Base-by-base conservation (phyloP, 1,140 invertebrate species). In the Drosophila orena region DNA sequence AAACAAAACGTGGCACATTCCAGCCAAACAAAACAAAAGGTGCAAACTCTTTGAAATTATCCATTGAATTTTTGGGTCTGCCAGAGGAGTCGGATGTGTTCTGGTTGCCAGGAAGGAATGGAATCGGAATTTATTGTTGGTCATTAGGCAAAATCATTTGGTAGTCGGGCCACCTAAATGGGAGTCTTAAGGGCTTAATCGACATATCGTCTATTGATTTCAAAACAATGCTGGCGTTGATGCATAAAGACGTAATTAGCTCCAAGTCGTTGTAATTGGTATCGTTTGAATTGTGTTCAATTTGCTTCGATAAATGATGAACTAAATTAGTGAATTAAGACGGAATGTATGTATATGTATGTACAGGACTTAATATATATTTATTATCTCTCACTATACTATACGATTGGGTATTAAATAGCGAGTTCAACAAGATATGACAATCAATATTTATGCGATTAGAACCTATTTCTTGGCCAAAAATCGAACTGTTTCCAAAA, bases 41-140 rank as follows among this genome's bases (percentile, higher is more conserved):
- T 88, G 79, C 65, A 81, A 70, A 64, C 42, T 60, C 74, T 62
- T 70, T 81, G 40, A 49, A 88, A 61, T 79, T 81, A 75, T 83
- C 70, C 79, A 79, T 81, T 83, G 64, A 69, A 55, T 35, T 69
- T 70, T 70, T 42, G 65, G 49, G 50, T 34, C 10, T 54, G 34
- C 8, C 24, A 3, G 10, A 7, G 24, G 4, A 22, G 24, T 20
- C 24, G 50, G 43, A 34, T 42, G 20, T 40, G 27, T 44, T 69
- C 30, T 35, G 43, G 27, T 12, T 6, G 10, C 20, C 17, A 11
- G 50, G 27, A 47, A 42, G 66, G 35, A 49, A 15, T 49, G 10
- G n/a, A 24, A 49, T 47, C 11, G 47, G 50, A 40, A 70, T 70
- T 70, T 70, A 70, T 70, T 70, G 66, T 34, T 49, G 66, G 52